Conservation (phyloP, 1,140 invertebrate genomes). For the Drosophila quadrilineata region DNA sequence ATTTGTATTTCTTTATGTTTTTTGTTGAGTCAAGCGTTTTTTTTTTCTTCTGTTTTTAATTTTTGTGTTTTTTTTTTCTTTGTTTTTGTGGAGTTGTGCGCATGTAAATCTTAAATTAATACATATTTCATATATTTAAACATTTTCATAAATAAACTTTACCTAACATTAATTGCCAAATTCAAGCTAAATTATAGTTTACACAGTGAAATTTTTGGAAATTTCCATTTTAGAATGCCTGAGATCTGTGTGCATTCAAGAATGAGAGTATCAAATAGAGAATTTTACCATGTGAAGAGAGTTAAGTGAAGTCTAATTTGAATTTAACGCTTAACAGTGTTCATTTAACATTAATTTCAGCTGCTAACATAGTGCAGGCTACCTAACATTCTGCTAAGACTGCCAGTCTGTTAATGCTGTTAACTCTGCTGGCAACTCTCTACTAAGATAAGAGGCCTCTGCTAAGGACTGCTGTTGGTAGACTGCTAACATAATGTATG, state of each 20-base stretch:
- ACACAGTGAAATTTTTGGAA: not conserved
- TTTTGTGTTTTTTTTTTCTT: not conserved
- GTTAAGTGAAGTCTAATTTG: too few species aligned
- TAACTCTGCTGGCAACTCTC: too few species aligned
- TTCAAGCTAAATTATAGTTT: not conserved
- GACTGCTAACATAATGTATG: too few species aligned
- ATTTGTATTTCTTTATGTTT: not conserved
- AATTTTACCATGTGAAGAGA: too few species aligned
- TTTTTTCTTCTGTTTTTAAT: not conserved
- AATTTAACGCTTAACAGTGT: too few species aligned
- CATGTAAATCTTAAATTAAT: not conserved
- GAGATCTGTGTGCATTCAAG: not conserved
- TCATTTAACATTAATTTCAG: too few species aligned
- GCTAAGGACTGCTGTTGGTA: too few species aligned
- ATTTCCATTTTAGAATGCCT: not conserved
- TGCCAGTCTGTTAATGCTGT: too few species aligned
- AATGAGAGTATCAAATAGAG: not conserved
- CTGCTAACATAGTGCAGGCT: too few species aligned
- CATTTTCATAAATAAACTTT: not conserved
- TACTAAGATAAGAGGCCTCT: too few species aligned
- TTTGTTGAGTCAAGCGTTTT: constrained; percentile 6
- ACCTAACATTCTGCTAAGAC: too few species aligned
- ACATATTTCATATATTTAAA: not conserved
- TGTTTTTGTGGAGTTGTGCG: not conserved
- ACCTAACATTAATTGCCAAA: not conserved